Evolutionary conservation across 2,888 invertebrate species (phyloP).

Genomic region (Pegoplata infirma): DNA sequence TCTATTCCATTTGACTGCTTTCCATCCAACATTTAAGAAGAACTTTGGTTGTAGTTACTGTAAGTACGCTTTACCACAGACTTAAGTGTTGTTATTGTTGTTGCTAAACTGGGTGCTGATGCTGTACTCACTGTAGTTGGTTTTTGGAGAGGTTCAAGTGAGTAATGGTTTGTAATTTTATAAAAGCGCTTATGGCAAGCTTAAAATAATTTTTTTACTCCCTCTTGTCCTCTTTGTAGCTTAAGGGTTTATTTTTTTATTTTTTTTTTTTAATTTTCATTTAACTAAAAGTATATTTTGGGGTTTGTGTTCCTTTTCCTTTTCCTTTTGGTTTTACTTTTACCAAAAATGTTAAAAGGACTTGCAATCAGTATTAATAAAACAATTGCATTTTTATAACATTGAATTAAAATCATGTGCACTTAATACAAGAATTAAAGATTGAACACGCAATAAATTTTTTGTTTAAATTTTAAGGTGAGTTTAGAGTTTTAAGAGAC

Average conservation of each 20-base stretch:
- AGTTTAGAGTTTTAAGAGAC: no score
- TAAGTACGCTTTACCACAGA: neutral
- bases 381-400: slow-evolving; percentile 48
- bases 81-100: neutral
- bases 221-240: no score
- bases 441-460: no score
- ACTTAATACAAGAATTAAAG: no score
- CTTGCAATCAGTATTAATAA: slow-evolving; percentile 42
- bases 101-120: no score
- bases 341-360: slow-evolving; percentile 36
- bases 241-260: slow-evolving; percentile 7
- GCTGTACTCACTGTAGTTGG: neutral
- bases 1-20: slow-evolving; percentile 10
- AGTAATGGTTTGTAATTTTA: slow-evolving; percentile 50
- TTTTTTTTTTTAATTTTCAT: slow-evolving; percentile 2
- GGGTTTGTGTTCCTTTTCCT: neutral
- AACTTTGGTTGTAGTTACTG: no score
- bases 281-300: neutral
- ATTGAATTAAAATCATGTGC: slow-evolving; percentile 22
- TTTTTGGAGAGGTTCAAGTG: slow-evolving; percentile 26
- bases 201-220: no score
- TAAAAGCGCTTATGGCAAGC: slow-evolving; percentile 34
- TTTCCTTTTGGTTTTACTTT: neutral
- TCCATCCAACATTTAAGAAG: neutral
- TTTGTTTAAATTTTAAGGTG: no score